A percentile compares a stretch with the other conserved stretches of the same genome.
Conservation (phyloP, 2,888 invertebrate species). For the Ornithoptera priamus region DNA sequence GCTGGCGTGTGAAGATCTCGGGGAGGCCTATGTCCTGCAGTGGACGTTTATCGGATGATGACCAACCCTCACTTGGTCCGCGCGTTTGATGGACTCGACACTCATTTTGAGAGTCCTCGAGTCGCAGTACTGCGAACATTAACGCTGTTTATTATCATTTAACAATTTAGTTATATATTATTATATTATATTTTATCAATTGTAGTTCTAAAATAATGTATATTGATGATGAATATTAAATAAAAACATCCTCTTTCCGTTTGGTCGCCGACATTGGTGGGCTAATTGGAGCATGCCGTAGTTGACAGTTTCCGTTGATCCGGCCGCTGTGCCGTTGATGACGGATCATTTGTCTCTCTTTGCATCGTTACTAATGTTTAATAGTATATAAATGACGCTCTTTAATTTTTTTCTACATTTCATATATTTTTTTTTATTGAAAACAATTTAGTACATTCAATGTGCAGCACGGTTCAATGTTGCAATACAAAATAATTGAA, state of each 20-base stretch:
- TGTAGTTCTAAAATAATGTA: neutral
- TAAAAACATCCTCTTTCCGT: neutral
- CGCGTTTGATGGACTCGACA: too few relatives aligned
- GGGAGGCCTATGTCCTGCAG: too few relatives aligned
- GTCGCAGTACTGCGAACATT: too few relatives aligned
- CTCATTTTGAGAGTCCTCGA: too few relatives aligned
- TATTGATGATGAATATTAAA: neutral
- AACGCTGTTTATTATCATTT: too few relatives aligned
- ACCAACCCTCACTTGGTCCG: too few relatives aligned
- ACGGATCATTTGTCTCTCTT: constrained; percentile 29
- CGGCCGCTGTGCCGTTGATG: constrained; percentile 30
- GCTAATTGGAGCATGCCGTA: constrained; percentile 43
- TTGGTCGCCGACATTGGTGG: constrained; percentile 32
- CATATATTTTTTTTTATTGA: neutral
- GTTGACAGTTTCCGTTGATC: constrained; percentile 37
- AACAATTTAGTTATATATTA: too few relatives aligned
- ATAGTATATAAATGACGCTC: neutral
- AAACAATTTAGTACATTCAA: too few relatives aligned
- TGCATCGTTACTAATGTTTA: neutral
- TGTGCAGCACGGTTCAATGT: too few relatives aligned
- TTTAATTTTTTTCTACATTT: neutral
- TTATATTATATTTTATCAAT: neutral
- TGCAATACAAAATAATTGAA: too few relatives aligned
- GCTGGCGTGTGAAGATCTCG: too few relatives aligned
- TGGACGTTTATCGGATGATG: too few relatives aligned